Evolutionary conservation across 2,797 vertebrate genomes (phyloP), one percentile per base, ranked within the genome.

Genomic region (Pitangus sulphuratus): DNA sequence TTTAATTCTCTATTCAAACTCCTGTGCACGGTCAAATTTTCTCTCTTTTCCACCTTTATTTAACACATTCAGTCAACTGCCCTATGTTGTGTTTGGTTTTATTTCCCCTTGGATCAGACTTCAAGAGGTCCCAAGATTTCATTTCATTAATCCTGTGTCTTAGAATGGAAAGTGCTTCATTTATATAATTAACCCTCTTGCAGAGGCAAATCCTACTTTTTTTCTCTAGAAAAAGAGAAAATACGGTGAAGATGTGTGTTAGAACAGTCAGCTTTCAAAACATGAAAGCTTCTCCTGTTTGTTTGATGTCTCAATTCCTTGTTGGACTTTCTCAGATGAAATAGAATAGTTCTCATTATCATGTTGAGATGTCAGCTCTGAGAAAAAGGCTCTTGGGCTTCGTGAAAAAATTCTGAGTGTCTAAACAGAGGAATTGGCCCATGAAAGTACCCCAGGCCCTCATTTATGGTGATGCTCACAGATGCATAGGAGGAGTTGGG

Each of bases 261-360:
- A 93, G 60, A 89, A 68, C 69, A 90, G 60, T 75, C 79, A 85
- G 33, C 9, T 89, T 93, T 28, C 66, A 56, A 91, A 77, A 92
- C 64, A 91, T 85, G 24, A 91, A 97, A 95, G 78, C 26, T 74
- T 51, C 56, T 76, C 16, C 39, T 50, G 6, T 58, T 65, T 88
- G 42, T 96, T 94, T 95, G 69, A 87, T 89, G 53, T 60, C 57
- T 89, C 56, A 9, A 18, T 85, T 96, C 66, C 91, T 72, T 88
- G 53, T 58, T 75, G 85, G 47, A 87, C 72, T 62, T 84, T 89
- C 65, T 70, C 40, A 82, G 83, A 92, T 51, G 72, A 88, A 93
- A 81, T 4, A 86, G n/a, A 68, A 82, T 24, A 54, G 31, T 56
- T 91, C 50, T 90, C 21, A 50, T 84, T 87, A 91, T 50, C 20